phyloP scores from a whole-genome alignment of 2,888 invertebrate genomes.

The Abrostola triplasia region DNA sequence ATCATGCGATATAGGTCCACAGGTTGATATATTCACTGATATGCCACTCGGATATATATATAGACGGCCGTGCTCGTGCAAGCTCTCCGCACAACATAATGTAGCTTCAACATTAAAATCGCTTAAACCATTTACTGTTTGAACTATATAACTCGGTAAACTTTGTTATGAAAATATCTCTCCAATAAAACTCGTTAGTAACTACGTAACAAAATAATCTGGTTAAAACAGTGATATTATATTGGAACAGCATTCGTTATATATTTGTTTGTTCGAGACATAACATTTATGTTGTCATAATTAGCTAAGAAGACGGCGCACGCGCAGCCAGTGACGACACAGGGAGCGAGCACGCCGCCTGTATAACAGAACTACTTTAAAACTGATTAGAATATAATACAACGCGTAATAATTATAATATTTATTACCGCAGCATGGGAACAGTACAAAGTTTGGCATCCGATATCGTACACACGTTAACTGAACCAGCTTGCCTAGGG shows the following conservation, averaged over 20 bases:
- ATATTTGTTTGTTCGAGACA: slow-evolving; percentile 35
- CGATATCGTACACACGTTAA: slow-evolving; percentile 61
- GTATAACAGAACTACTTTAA: slow-evolving; percentile 27
- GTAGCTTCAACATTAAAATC: slow-evolving; percentile 43
- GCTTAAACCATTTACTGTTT: slow-evolving; percentile 41
- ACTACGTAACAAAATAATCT: slow-evolving; percentile 76
- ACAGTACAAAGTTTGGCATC: slow-evolving; percentile 78
- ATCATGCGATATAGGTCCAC: slow-evolving; percentile 41
- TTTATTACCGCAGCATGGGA: slow-evolving; percentile 65
- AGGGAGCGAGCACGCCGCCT: not conserved
- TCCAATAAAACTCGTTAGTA: slow-evolving; percentile 63
- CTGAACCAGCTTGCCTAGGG: slow-evolving; percentile 71
- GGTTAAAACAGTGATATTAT: slow-evolving; percentile 73
- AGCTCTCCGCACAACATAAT: slow-evolving; percentile 34
- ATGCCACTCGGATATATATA: slow-evolving; percentile 70
- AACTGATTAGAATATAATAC: slow-evolving; percentile 52
- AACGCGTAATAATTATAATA: slow-evolving; percentile 63
- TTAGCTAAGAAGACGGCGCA: not conserved
- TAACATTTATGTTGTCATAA: slow-evolving; percentile 23
- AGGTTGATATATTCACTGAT: slow-evolving; percentile 67
- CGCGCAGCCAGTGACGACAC: not conserved
- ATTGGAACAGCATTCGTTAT: slow-evolving; percentile 59
- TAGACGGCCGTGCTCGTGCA: slow-evolving; percentile 43
- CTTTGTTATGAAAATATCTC: slow-evolving; percentile 78
- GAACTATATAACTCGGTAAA: slow-evolving; percentile 70